Conservation (phyloP, 2,113 vertebrate species). For the Pteronura brasiliensis region DNA sequence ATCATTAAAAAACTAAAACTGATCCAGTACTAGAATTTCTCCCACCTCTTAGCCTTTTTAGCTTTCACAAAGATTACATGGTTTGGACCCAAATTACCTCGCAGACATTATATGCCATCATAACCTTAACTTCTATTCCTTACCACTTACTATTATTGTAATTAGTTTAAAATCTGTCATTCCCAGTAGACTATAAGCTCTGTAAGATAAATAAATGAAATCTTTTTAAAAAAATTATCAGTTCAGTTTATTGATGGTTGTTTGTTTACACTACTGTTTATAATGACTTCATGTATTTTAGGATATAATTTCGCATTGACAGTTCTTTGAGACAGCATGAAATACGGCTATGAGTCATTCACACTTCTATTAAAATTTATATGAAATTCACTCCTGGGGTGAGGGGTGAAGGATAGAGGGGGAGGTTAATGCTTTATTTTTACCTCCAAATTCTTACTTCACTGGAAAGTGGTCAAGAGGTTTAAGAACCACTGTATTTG, state of each 20-base stretch:
- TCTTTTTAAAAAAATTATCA: not conserved
- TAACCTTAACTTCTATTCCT: not conserved
- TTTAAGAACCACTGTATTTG: not conserved
- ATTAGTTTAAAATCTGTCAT: not conserved
- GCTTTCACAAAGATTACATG: not conserved
- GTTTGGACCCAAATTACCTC: not conserved
- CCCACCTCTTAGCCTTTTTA: not conserved
- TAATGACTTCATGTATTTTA: not conserved
- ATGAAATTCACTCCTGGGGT: not conserved
- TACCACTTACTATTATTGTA: not conserved
- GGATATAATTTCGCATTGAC: not conserved
- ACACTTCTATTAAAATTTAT: not conserved
- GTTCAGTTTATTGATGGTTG: not conserved
- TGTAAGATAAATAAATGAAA: not conserved
- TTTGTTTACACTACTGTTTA: not conserved
- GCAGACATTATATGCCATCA: not conserved
- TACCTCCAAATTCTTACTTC: not conserved
- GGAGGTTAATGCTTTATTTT: not conserved
- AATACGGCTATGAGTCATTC: not conserved
- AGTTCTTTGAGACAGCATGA: not conserved
- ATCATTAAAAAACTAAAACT: constrained; percentile 25
- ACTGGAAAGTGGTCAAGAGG: not conserved
- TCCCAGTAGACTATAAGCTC: not conserved
- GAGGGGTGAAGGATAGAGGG: not conserved
- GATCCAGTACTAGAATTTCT: not conserved